Evolutionary conservation across 2,113 vertebrate species (phyloP), one percentile per base, ranked within the genome.

Genomic region (Ictalurus punctatus): DNA sequence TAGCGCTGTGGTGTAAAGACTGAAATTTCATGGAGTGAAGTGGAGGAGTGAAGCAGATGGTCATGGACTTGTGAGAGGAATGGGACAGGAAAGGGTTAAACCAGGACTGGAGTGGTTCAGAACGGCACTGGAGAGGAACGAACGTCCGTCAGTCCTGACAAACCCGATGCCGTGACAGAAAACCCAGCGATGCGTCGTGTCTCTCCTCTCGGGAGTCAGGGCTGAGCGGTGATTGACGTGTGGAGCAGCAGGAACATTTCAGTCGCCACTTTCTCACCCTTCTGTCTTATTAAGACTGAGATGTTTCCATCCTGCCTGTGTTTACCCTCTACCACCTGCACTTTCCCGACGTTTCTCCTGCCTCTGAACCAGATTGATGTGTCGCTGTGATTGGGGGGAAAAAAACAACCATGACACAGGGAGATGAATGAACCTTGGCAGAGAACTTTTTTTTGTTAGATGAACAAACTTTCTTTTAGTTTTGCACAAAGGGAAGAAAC

Each of bases 231-330:
- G 59, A 67, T 25, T 48, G 59, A 81, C 76, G 16, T 12, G 7
- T 6, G 2, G 74, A 48, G 9, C 59, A 52, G 85, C 52, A 30
- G 86, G 59, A 44, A 87, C n/a, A 37, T 56, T 67, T 80, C 40
- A 67, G 12, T 54, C 25, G 0, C n/a, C 58, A 34, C 73, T 85
- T 23, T 73, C 67, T 73, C 16, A 61, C 65, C 23, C 48, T 67
- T 12, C 44, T 56, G 59, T 34, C 86, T 81, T n/a, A 87, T 69
- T 23, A 81, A 52, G 40, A 48, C 76, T 82, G 78, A 87, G 12
- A 81, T 79, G 37, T 65, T 80, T 23, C 59, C 76, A n/a, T 80
- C 48, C 61, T 69, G 76, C 59, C 59, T 52, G 61, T 56, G 61
- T 80, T 80, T 67, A 30, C 86, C 40, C 54, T 83, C 30, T 1